Evolutionary conservation across 30 jellyfish, hydroid and myxozoan species (phyloP).

Genomic region (Sanderia malayensis): DNA sequence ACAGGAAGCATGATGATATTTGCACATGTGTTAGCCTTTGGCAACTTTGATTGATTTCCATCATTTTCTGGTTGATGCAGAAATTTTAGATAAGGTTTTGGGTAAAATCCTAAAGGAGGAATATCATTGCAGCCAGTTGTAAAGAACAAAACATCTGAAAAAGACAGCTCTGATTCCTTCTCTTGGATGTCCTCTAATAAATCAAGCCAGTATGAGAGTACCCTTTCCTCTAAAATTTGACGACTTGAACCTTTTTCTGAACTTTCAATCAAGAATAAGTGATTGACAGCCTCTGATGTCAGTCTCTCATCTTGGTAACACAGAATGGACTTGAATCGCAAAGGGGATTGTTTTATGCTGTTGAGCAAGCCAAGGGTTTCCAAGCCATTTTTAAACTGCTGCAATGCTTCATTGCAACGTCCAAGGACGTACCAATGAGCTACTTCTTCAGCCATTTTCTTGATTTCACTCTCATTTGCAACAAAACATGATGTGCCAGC

Average conservation of each 20-base stretch:
- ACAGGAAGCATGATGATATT: slow-evolving; percentile 25
- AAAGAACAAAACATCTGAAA: slow-evolving; percentile 9
- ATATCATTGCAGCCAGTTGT: slow-evolving; percentile 11
- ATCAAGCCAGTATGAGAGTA: slow-evolving; percentile 22
- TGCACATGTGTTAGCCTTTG: slow-evolving; percentile 18
- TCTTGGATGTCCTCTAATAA: slow-evolving; percentile 18
- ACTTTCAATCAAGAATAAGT: slow-evolving; percentile 22
- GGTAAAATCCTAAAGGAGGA: slow-evolving; percentile 18
- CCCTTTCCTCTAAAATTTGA: slow-evolving; percentile 1
- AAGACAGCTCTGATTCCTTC: slow-evolving; percentile 6
- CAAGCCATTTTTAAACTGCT: slow-evolving; percentile 15
- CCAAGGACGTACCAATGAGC: slow-evolving; percentile 34
- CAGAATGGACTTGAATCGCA: slow-evolving; percentile 20
- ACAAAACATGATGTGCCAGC: slow-evolving; percentile 22
- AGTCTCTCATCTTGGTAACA: slow-evolving; percentile 15
- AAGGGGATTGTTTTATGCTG: slow-evolving; percentile 4
- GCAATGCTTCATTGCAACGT: slow-evolving; percentile 19
- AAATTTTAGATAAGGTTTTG: slow-evolving; percentile 9
- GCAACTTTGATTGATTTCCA: slow-evolving; percentile 15
- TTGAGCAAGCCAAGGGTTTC: slow-evolving; percentile 16
- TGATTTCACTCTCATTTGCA: slow-evolving; percentile 14
- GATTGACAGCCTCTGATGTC: slow-evolving; percentile 15
- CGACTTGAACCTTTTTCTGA: slow-evolving; percentile 21
- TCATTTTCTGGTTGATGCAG: slow-evolving; percentile 21
- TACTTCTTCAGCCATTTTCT: slow-evolving; percentile 15